Evolutionary conservation across 1,140 invertebrate genomes (phyloP).

Genomic region (Macrotrachela quadricornifera): DNA sequence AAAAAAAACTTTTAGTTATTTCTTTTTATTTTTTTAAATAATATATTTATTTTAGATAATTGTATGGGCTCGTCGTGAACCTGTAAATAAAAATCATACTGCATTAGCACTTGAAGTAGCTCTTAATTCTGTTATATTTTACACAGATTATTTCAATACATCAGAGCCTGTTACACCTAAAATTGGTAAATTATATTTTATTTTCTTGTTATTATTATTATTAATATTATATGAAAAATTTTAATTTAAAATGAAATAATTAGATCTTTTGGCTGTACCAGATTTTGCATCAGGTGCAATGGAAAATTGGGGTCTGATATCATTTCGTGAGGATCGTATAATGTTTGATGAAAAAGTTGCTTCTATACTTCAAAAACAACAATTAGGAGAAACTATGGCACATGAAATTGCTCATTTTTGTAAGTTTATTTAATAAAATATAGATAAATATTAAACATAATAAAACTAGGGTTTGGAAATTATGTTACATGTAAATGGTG

Average conservation of each 20-base stretch:
- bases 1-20: too few species aligned
- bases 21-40: too few species aligned
- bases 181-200: not conserved
- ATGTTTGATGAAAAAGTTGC: constrained; percentile 40
- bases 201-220: not conserved
- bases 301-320: constrained; percentile 79
- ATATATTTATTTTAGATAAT: too few species aligned
- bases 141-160: not conserved
- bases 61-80: not conserved
- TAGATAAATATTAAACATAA: not conserved
- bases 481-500: constrained; percentile 44
- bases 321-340: constrained; percentile 57
- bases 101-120: not conserved
- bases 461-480: constrained; percentile 46
- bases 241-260: not conserved
- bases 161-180: not conserved
- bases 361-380: constrained; percentile 10
- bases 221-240: not conserved
- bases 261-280: constrained; percentile 68
- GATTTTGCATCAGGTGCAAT: constrained; percentile 84
- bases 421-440: not conserved
- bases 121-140: not conserved
- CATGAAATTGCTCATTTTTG: constrained; percentile 57
- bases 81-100: not conserved
- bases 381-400: constrained; percentile 48